Evolutionary conservation across 1,140 invertebrate genomes (phyloP), one percentile per base, ranked within the genome.

Genomic region (Drosophila pandora): DNA sequence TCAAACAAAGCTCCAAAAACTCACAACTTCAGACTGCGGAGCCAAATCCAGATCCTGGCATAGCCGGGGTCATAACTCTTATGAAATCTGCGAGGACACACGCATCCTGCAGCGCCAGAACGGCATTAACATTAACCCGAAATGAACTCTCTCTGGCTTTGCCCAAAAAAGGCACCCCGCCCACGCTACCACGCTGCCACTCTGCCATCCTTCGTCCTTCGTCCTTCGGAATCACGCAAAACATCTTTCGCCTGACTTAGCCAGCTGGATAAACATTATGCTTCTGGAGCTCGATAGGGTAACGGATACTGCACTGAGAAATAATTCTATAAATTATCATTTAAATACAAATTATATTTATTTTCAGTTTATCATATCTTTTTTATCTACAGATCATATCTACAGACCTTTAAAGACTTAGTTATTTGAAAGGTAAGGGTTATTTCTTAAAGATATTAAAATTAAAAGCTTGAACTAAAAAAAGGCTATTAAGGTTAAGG

Each of bases 181-280:
- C 25, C 25, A 28, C 25, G 0, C 17, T 17, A 1, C 17, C 17
- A 17, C 17, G 17, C 17, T 17, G 17, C 17, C 17, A 17, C 17
- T 17, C 17, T 17, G 17, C 17, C 17, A 17, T 17, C 17, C 17
- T 17, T 17, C 17, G 17, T 17, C 17, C 17, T 17, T 17, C 17
- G 7, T 63, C 37, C 23, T 41, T 62, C 61, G 74, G 78, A 85
- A 87, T 85, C 82, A 78, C 74, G 82, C 82, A 83, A 64, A 85
- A 85, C 82, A 87, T 87, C 82, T 85, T 85, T 81, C 55, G 82
- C 68, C 77, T 74, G 80, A 69, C 79, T 83, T 83, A 84, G 71
- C 76, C 80, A 62, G 65, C 82, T 85, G 82, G 78, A 85, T 85
- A 87, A 85, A 82, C 82, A 85, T 82, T 82, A 82, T 87, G 73